Base-by-base conservation (phyloP, 1,140 invertebrate genomes). In the Triops cancriformis region DNA sequence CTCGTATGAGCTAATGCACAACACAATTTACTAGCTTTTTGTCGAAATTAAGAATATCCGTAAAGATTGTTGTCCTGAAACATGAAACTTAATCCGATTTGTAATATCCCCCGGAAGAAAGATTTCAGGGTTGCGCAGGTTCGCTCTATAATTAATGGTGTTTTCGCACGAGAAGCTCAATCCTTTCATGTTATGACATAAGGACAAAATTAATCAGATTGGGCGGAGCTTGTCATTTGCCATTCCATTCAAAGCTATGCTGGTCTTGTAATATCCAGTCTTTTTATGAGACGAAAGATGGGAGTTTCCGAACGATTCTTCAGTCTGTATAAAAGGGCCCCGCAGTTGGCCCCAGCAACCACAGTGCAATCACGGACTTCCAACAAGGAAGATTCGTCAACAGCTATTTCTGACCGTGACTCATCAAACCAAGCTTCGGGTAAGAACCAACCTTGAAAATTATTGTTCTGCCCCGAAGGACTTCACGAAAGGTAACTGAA, bases 351-450 rank as follows among this genome's bases (percentile, higher is more conserved):
- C 18, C 23, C 51, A 18, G 23, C 51, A 64, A 64, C 51, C 51
- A 23, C 51, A 64, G 51, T 64, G 51, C 51, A 64, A 64, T 18
- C 51, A 64, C 51, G 9, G 18, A 10, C 51, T n/a, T n/a, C 51
- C 51, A 64, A 23, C 51, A 64, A 64, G 51, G 51, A 64, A 64
- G 51, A 64, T 64, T 64, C 51, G 51, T 23, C 51, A 64, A 64
- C 18, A 64, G 51, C 23, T 64, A 64, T 64, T 64, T 23, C 51
- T 64, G 51, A 23, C 23, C 51, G 51, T 64, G 51, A 64, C 51
- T 64, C 51, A 23, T 64, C 51, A 64, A 64, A 64, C 45, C 45
- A 14, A 64, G 23, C 18, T 64, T 14, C 23, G 51, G 14, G 51
- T 64, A 23, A 64, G 51, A 23, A 18, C 10, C 23, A 64, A 23